A percentile compares a stretch with the other conserved stretches of the same genome.
Conservation (phyloP, 2,113 vertebrate genomes). For the Bucco capensis region DNA sequence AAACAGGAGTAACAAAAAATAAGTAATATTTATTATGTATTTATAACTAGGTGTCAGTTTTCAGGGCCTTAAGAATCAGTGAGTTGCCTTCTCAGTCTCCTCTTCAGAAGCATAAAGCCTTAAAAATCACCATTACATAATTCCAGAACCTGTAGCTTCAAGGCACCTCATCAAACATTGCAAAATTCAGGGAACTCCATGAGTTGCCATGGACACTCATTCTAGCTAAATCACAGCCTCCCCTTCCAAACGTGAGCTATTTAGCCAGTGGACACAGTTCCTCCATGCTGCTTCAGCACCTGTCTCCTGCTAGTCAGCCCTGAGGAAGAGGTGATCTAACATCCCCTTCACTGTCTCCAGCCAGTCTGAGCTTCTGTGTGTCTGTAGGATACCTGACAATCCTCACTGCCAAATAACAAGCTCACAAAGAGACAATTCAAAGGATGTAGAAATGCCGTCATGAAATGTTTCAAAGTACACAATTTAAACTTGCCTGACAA, state of each 20-base stretch:
- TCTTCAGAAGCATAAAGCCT: not conserved
- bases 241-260: not conserved
- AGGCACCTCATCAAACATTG: not conserved
- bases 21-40: no score
- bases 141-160: not conserved
- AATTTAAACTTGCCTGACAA: not conserved
- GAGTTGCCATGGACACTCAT: not conserved
- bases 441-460: not conserved
- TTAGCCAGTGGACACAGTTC: not conserved
- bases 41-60: not conserved
- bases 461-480: not conserved
- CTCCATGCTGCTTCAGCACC: accelerated
- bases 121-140: not conserved
- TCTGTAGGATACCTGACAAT: not conserved
- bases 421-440: not conserved
- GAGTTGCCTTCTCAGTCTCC: not conserved
- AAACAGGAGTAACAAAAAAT: not conserved
- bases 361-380: not conserved
- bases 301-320: not conserved
- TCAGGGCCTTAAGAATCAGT: not conserved
- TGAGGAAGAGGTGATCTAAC: not conserved
- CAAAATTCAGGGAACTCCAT: not conserved
- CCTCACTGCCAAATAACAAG: not conserved
- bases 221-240: not conserved
- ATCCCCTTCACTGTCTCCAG: not conserved